Conservation (phyloP, 2,113 vertebrate genomes). For the Morone saxatilis region DNA sequence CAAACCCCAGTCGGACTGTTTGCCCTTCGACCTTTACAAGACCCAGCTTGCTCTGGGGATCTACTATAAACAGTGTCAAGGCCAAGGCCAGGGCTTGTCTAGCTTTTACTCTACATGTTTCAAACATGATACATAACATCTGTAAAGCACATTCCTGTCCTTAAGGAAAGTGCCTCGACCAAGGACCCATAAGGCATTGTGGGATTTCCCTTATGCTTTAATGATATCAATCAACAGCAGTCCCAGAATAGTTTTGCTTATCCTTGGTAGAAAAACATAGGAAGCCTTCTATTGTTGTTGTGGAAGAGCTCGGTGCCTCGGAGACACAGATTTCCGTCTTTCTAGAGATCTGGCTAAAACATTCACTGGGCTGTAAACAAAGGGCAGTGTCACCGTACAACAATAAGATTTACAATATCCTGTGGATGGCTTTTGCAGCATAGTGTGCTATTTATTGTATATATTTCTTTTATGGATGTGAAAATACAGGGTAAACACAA, state of each 20-base stretch:
- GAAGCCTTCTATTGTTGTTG: slow-evolving; percentile 68
- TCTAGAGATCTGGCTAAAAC: slow-evolving; percentile 50
- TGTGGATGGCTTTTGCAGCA: not conserved
- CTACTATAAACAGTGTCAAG: slow-evolving; percentile 51
- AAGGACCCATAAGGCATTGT: slow-evolving; percentile 49
- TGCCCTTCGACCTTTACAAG: slow-evolving; percentile 49
- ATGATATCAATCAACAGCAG: slow-evolving; percentile 29
- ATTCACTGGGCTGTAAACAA: slow-evolving; percentile 35
- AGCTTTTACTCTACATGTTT: slow-evolving; percentile 21
- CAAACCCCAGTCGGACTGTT: slow-evolving; percentile 33
- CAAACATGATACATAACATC: slow-evolving; percentile 68
- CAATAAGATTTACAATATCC: slow-evolving; percentile 1
- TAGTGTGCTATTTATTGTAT: no score
- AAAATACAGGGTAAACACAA: not conserved
- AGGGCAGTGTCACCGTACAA: slow-evolving; percentile 21
- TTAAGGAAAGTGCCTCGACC: slow-evolving; percentile 37
- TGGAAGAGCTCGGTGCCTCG: slow-evolving; percentile 11
- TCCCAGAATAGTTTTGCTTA: slow-evolving; percentile 64
- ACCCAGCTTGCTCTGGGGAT: slow-evolving; percentile 42
- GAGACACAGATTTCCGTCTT: slow-evolving; percentile 44
- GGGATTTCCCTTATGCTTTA: slow-evolving; percentile 52
- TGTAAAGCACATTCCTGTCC: slow-evolving; percentile 63
- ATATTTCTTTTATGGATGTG: not conserved
- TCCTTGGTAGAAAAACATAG: slow-evolving; percentile 57
- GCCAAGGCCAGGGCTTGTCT: slow-evolving; percentile 37